Percentiles rank a stretch among this genome's conserved stretches.
Evolutionary conservation across 1,140 invertebrate species (phyloP).

Genomic region (Brachionus calyciflorus): DNA sequence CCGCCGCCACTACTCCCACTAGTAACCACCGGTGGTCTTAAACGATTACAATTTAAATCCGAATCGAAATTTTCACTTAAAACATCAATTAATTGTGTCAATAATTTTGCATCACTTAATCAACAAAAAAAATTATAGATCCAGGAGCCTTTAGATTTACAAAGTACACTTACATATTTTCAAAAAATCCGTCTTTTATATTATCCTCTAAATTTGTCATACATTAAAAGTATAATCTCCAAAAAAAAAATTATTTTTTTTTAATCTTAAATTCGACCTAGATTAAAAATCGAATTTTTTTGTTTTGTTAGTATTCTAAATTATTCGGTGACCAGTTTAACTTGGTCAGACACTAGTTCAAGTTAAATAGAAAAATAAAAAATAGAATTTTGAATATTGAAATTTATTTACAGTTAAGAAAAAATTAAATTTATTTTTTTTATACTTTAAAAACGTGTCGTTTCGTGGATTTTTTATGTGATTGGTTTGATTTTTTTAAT

Average conservation of each 20-base stretch:
- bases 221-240: slow-evolving; percentile 34
- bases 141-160: too few species aligned
- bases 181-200: background rate
- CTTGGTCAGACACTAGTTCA: too few species aligned
- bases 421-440: too few species aligned
- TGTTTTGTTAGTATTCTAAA: too few species aligned
- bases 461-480: background rate
- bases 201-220: slow-evolving; percentile 37
- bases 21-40: background rate
- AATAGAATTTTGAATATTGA: too few species aligned
- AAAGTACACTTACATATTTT: slow-evolving; percentile 35
- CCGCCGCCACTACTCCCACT: background rate
- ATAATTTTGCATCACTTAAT: background rate
- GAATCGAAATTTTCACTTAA: background rate
- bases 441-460: too few species aligned
- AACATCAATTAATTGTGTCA: slow-evolving; percentile 1
- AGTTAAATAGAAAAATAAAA: too few species aligned
- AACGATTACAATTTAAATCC: background rate
- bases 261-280: too few species aligned
- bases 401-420: too few species aligned
- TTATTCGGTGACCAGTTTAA: too few species aligned
- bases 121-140: background rate
- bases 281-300: too few species aligned
- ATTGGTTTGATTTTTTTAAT: slow-evolving; percentile 69
- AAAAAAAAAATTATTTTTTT: too few species aligned